Evolutionary conservation across 2,113 vertebrate species (phyloP).

Genomic region (Actenoides hombroni): DNA sequence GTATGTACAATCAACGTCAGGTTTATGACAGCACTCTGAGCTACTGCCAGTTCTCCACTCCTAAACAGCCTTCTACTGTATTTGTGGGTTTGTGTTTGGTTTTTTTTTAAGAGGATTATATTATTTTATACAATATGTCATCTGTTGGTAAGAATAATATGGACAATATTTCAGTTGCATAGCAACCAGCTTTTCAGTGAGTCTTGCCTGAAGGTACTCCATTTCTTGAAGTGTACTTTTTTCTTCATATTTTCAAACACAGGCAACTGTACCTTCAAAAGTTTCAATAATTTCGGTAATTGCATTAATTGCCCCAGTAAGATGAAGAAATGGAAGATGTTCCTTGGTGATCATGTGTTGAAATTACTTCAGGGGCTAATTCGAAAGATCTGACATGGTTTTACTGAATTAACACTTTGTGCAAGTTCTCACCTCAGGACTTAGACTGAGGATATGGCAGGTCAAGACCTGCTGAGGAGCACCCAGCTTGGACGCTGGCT

Average conservation of each 20-base stretch:
- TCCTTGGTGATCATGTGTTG: background rate
- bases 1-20: background rate
- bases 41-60: conserved; percentile 54
- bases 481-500: background rate
- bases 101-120: conserved; percentile 46
- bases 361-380: background rate
- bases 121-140: conserved; percentile 69
- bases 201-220: conserved; percentile 64
- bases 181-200: conserved; percentile 73
- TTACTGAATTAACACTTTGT: background rate
- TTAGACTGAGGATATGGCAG: background rate
- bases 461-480: background rate
- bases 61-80: conserved; percentile 59
- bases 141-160: conserved; percentile 61
- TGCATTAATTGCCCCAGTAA: background rate
- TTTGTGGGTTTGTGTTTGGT: background rate
- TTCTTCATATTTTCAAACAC: conserved; percentile 57
- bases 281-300: background rate
- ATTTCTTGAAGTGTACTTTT: conserved; percentile 40
- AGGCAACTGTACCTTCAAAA: background rate
- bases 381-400: background rate
- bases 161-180: conserved; percentile 69
- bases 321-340: background rate
- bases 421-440: background rate
- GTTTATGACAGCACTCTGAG: conserved; percentile 58